These are phyloP conservation scores for Acronicta alni DNA, from an alignment of 2,888 invertebrate species.

Conservation along the genomic window DNA sequence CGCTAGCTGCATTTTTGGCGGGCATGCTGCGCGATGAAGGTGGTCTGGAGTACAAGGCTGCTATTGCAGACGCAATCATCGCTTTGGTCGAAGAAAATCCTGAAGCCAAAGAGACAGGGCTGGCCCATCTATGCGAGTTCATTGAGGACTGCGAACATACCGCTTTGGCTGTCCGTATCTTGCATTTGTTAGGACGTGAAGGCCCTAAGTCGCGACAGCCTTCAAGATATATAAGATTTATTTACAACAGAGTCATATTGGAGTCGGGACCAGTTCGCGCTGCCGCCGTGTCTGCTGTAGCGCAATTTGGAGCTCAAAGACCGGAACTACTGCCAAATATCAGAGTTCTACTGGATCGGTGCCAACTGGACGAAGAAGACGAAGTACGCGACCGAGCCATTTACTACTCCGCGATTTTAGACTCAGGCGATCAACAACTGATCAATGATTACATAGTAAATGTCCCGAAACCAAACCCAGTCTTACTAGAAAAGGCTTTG, in stretches of 20 bases:
- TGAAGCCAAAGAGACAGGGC: conserved; percentile 98
- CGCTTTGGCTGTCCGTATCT: conserved; percentile 97
- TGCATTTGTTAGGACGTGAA: conserved; percentile 98
- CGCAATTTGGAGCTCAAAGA: conserved; percentile 99
- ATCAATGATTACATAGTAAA: conserved; percentile 94
- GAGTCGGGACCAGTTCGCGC: conserved; percentile 98
- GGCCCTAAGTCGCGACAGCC: conserved; percentile 98
- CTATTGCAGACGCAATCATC: conserved; percentile 99
- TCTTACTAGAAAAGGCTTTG: conserved; percentile 96
- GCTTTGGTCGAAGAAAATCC: conserved; percentile 99
- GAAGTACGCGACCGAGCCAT: conserved; percentile 99
- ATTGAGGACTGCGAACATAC: conserved; percentile 99
- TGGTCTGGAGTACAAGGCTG: conserved; percentile 99
- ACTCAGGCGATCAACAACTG: conserved; percentile 91
- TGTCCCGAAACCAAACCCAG: conserved; percentile 94
- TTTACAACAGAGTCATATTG: conserved; percentile 97
- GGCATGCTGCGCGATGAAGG: conserved; percentile 99
- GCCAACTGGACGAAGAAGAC: conserved; percentile 99
- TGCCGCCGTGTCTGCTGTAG: conserved; percentile 99
- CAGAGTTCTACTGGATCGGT: conserved; percentile 93
- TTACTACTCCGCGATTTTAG: conserved; percentile 96
- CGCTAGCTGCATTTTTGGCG: conserved; percentile 98
- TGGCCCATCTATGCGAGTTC: conserved; percentile 99
- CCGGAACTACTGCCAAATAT: conserved; percentile 92
- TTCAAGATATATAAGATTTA: conserved; percentile 95